A percentile compares a stretch with the other conserved stretches of the same genome.
These are phyloP conservation scores for Heliconius congener DNA, from an alignment of 1,140 invertebrate species.

Conservation along the genomic window DNA sequence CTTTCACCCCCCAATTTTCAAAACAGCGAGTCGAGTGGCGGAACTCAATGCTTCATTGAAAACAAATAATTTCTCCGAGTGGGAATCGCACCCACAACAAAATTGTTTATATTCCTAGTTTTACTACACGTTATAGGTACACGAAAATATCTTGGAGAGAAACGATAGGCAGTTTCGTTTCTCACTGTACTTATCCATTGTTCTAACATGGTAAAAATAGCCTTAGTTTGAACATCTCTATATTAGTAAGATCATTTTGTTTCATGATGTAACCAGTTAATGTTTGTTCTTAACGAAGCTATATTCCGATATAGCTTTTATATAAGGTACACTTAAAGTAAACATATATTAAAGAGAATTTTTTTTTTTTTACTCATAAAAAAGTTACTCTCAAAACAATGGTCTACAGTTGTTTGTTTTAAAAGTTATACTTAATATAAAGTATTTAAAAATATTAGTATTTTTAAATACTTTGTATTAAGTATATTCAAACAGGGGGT, in stretches of 20 bases:
- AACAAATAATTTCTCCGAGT: too few relatives aligned
- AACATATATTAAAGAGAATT: background rate
- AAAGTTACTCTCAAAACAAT: background rate
- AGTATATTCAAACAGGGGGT: too few relatives aligned
- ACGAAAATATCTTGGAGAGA: too few relatives aligned
- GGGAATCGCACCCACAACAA: too few relatives aligned
- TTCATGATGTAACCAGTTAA: background rate
- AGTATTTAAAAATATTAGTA: background rate
- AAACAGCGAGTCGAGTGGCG: too few relatives aligned
- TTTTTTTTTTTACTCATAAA: background rate
- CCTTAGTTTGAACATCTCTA: background rate
- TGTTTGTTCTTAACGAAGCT: background rate
- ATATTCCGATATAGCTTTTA: background rate
- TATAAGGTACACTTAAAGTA: background rate
- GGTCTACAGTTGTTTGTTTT: background rate
- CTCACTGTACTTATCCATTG: background rate
- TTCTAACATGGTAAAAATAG: background rate
- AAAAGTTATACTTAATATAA: background rate
- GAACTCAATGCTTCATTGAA: too few relatives aligned
- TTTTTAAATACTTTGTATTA: too few relatives aligned
- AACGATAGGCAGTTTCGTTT: background rate
- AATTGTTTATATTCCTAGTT: too few relatives aligned
- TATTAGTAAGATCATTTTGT: constrained; percentile 1
- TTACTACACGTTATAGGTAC: too few relatives aligned
- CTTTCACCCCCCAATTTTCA: too few relatives aligned